phyloP scores from a whole-genome alignment of 2,888 invertebrate species.

The Apomyelois bistriatella region DNA sequence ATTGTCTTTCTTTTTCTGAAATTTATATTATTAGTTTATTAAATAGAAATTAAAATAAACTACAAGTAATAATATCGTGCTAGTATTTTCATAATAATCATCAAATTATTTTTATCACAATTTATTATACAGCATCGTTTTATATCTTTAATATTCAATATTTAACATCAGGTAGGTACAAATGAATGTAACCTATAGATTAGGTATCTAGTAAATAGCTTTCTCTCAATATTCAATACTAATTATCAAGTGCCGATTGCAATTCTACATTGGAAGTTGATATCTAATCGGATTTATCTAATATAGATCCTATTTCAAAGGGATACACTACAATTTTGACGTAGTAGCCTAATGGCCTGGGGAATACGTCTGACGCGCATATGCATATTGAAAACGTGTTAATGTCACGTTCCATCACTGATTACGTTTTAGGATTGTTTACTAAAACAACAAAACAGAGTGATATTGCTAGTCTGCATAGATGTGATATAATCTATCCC shows the following conservation, averaged over 20 bases:
- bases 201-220: slow-evolving; percentile 27
- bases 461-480: background rate
- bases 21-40: too few relatives aligned
- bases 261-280: slow-evolving; percentile 27
- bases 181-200: background rate
- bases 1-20: too few relatives aligned
- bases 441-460: background rate
- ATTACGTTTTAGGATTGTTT: slow-evolving; percentile 24
- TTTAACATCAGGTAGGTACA: background rate
- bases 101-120: too few relatives aligned
- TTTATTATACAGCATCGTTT: too few relatives aligned
- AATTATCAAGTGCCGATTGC: slow-evolving; percentile 34
- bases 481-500: background rate
- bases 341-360: slow-evolving; percentile 9
- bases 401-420: slow-evolving; percentile 23
- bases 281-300: slow-evolving; percentile 28
- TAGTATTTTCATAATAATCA: too few relatives aligned
- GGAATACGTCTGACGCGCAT: slow-evolving; percentile 21
- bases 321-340: slow-evolving; percentile 21
- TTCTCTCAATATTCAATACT: slow-evolving; percentile 31
- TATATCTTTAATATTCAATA: too few relatives aligned
- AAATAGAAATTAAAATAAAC: too few relatives aligned
- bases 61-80: too few relatives aligned
- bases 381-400: slow-evolving; percentile 25
- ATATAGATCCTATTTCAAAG: slow-evolving; percentile 27